Evolutionary conservation across 2,113 vertebrate species (phyloP).

Genomic region (Hylia prasina): DNA sequence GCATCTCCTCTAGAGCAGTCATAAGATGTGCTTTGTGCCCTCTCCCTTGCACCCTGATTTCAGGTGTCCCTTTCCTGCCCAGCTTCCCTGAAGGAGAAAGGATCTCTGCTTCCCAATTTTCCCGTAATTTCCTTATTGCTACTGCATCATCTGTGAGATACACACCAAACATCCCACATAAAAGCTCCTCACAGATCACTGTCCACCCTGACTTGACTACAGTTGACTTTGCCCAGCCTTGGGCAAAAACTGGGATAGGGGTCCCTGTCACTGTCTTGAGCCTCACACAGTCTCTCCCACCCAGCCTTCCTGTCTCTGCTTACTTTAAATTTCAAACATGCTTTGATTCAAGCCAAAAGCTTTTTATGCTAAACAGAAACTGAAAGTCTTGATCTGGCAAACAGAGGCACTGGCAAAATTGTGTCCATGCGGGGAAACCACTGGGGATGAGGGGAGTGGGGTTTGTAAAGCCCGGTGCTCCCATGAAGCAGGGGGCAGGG

Average conservation of each 20-base stretch:
- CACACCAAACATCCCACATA: background rate
- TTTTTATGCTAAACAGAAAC: slow-evolving; percentile 50
- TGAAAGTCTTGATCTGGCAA: slow-evolving; percentile 46
- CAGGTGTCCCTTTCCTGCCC: background rate
- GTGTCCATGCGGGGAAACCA: background rate
- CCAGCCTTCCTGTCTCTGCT: background rate
- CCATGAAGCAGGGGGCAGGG: background rate
- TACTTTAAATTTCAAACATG: background rate
- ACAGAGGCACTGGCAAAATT: slow-evolving; percentile 1
- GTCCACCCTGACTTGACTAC: background rate
- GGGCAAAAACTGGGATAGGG: background rate
- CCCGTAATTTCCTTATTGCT: background rate
- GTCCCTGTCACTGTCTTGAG: rapidly evolving
- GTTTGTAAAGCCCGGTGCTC: background rate
- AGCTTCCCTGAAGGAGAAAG: background rate
- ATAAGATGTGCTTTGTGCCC: background rate
- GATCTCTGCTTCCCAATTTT: background rate
- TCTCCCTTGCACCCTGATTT: background rate
- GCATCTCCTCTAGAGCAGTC: background rate
- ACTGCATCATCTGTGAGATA: background rate
- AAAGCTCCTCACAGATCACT: background rate
- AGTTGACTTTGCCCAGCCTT: no score
- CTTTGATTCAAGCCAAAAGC: background rate
- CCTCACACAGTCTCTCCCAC: background rate
- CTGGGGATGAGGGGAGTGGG: background rate